phyloP scores from a whole-genome alignment of 2,888 invertebrate genomes.

The Andrena bicolor region DNA sequence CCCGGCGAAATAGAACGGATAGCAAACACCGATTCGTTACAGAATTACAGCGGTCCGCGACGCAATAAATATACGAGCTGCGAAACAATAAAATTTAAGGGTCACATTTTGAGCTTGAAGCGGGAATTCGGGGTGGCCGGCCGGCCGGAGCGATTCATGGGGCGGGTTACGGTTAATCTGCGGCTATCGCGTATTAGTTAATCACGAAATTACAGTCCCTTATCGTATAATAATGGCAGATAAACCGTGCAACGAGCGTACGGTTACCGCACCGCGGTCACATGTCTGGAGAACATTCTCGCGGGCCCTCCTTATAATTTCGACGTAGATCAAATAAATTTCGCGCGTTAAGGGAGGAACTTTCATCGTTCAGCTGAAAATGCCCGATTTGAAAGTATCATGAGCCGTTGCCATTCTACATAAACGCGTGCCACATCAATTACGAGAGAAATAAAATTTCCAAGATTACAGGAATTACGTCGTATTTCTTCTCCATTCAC shows the following conservation, averaged over 20 bases:
- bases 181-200: slow-evolving; percentile 7
- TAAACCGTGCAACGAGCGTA: background rate
- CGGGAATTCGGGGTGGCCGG: background rate
- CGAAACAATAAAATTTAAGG: slow-evolving; percentile 17
- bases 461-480: slow-evolving; percentile 39
- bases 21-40: slow-evolving; percentile 37
- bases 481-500: background rate
- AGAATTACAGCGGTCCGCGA: slow-evolving; percentile 26
- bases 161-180: slow-evolving; percentile 2
- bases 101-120: background rate
- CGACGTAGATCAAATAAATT: slow-evolving; percentile 32
- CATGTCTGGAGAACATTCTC: slow-evolving; percentile 6
- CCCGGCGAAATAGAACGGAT: slow-evolving; percentile 11
- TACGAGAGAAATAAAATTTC: slow-evolving; percentile 34
- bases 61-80: slow-evolving; percentile 28
- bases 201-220: slow-evolving; percentile 25
- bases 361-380: background rate
- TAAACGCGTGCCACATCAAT: slow-evolving; percentile 23
- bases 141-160: slow-evolving; percentile 5
- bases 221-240: slow-evolving; percentile 13
- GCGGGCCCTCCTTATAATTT: slow-evolving; percentile 1
- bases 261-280: background rate
- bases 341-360: background rate
- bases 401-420: slow-evolving; percentile 5
- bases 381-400: slow-evolving; percentile 42